Conservation (phyloP, 2,888 invertebrate genomes). For the Barypeithes pellucidus region DNA sequence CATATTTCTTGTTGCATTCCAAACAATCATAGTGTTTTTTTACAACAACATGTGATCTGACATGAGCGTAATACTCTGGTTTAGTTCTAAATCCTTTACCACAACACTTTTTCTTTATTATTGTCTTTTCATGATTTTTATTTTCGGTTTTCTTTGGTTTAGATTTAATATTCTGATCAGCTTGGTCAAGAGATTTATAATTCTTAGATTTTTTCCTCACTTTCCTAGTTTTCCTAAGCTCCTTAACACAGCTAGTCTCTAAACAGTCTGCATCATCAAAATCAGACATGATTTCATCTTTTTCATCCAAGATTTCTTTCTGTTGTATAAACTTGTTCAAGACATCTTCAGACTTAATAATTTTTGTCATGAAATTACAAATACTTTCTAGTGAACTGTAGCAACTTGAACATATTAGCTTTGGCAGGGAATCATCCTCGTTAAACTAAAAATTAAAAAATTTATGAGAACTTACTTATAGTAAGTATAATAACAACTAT, state of each 20-base stretch:
- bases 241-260: background rate
- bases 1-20: constrained; percentile 60
- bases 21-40: constrained; percentile 57
- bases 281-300: too few species aligned
- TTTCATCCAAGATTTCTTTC: background rate
- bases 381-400: background rate
- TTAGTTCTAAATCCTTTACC: constrained; percentile 45
- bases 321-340: constrained; percentile 9
- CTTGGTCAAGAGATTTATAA: background rate
- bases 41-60: constrained; percentile 56
- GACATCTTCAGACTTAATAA: constrained; percentile 20
- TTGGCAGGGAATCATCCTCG: constrained; percentile 12
- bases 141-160: background rate
- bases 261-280: background rate
- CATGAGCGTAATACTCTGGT: constrained; percentile 53
- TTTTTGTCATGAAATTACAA: constrained; percentile 18
- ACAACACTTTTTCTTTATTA: constrained; percentile 18
- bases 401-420: constrained; percentile 24
- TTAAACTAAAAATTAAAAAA: constrained; percentile 27
- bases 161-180: background rate
- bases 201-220: background rate
- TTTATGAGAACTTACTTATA: background rate
- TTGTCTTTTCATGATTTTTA: constrained; percentile 3
- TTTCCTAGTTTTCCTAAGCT: background rate
- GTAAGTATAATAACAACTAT: too few species aligned